phyloP scores from a whole-genome alignment of 2,113 vertebrate species.

The Felis chaus region DNA sequence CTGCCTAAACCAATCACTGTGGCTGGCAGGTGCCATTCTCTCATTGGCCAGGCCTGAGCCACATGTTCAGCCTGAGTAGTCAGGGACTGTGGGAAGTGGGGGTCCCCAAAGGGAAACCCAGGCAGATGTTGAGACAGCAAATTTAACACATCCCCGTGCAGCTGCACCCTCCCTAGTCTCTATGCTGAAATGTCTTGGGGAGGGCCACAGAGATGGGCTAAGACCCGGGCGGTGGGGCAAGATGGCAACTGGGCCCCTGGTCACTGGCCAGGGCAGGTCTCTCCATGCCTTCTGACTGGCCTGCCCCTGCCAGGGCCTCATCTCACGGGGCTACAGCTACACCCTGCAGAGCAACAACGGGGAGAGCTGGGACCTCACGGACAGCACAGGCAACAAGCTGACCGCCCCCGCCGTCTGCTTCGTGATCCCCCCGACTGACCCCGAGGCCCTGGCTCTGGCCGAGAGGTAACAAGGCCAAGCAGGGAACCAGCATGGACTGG shows the following conservation, averaged over 20 bases:
- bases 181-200: not conserved
- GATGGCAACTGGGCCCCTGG: not conserved
- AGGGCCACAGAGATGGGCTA: not conserved
- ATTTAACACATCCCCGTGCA: not conserved
- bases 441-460: conserved; percentile 86
- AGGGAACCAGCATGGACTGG: not conserved
- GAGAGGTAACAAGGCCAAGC: conserved; percentile 88
- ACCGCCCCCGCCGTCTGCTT: conserved; percentile 93
- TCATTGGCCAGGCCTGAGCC: not conserved
- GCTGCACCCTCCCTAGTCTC: not conserved
- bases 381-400: conserved; percentile 85
- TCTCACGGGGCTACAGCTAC: conserved; percentile 91
- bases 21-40: not conserved
- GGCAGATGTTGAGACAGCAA: not conserved
- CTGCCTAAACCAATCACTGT: not conserved
- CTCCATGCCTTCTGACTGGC: not conserved
- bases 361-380: conserved; percentile 92
- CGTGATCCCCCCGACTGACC: conserved; percentile 93
- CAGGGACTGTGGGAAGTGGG: not conserved
- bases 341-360: conserved; percentile 91
- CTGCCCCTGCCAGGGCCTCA: conserved; percentile 86
- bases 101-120: not conserved
- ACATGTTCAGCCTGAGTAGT: not conserved
- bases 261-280: not conserved
- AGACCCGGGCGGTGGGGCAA: not conserved